Percentiles rank a stretch among this genome's conserved stretches.
These are phyloP conservation scores for Tuta absoluta DNA, from an alignment of 2,888 invertebrate genomes.

Conservation along the genomic window DNA sequence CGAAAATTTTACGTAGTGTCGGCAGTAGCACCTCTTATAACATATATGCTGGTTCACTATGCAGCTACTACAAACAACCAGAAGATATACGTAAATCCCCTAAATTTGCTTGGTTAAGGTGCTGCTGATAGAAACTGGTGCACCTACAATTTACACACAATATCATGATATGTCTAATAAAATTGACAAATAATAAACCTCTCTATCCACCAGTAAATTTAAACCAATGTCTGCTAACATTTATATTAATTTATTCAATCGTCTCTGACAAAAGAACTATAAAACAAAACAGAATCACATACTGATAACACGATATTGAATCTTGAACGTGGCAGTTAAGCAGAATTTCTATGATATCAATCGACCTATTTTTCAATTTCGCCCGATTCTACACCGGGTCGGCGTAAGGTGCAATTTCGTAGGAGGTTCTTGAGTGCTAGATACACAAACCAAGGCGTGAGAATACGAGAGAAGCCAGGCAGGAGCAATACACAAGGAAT, in stretches of 20 bases:
- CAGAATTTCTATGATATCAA: background rate
- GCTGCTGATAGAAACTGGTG: too few relatives aligned
- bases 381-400: background rate
- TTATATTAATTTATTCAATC: background rate
- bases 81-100: background rate
- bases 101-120: too few relatives aligned
- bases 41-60: background rate
- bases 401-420: conserved; percentile 8
- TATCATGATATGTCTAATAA: background rate
- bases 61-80: background rate
- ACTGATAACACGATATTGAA: background rate
- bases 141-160: too few relatives aligned
- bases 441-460: background rate
- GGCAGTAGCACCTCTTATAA: too few relatives aligned
- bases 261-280: background rate
- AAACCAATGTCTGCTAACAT: background rate
- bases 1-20: too few relatives aligned
- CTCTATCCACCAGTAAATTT: background rate
- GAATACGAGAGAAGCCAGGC: background rate
- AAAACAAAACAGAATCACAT: too few relatives aligned
- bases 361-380: conserved; percentile 16
- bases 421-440: background rate
- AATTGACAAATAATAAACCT: background rate
- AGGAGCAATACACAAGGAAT: background rate
- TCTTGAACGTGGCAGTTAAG: background rate